Percentiles rank a stretch among this genome's conserved stretches.
phyloP scores from a whole-genome alignment of 2,113 vertebrate species.

The Rhinogobius similis region DNA sequence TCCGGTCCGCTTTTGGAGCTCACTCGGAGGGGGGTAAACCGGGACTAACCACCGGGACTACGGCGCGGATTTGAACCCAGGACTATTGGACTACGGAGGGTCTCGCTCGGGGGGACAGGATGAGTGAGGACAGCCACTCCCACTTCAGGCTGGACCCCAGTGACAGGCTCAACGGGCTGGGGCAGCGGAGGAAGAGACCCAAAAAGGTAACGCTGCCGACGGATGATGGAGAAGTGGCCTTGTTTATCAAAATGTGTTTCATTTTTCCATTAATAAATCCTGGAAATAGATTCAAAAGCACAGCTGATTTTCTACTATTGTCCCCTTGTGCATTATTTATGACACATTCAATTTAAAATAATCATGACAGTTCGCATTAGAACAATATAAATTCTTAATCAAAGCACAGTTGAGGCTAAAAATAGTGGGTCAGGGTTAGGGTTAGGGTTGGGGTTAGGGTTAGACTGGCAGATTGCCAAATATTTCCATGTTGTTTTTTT shows the following conservation, averaged over 20 bases:
- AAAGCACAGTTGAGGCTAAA: background rate
- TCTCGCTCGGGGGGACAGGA: too few relatives aligned
- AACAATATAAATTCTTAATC: background rate
- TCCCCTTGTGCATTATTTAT: background rate
- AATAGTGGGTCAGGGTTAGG: too few relatives aligned
- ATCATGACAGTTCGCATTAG: background rate
- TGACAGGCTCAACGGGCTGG: conserved; percentile 87
- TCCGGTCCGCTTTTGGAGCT: conserved; percentile 8
- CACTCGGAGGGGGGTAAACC: conserved; percentile 7
- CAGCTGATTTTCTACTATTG: background rate
- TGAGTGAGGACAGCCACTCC: conserved; percentile 81
- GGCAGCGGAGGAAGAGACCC: conserved; percentile 86
- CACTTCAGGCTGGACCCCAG: conserved; percentile 87
- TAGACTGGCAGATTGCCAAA: background rate
- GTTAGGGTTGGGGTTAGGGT: too few relatives aligned
- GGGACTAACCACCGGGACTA: background rate
- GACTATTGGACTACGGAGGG: conserved; percentile 22
- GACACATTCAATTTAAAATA: background rate
- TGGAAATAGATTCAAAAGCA: background rate
- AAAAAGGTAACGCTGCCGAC: conserved; percentile 83
- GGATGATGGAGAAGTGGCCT: conserved; percentile 33
- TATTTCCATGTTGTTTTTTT: background rate
- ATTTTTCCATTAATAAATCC: background rate
- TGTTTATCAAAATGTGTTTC: background rate
- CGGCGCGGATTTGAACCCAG: conserved; percentile 1